Conservation (phyloP, 2,797 vertebrate species). For the Ibycter americanus region DNA sequence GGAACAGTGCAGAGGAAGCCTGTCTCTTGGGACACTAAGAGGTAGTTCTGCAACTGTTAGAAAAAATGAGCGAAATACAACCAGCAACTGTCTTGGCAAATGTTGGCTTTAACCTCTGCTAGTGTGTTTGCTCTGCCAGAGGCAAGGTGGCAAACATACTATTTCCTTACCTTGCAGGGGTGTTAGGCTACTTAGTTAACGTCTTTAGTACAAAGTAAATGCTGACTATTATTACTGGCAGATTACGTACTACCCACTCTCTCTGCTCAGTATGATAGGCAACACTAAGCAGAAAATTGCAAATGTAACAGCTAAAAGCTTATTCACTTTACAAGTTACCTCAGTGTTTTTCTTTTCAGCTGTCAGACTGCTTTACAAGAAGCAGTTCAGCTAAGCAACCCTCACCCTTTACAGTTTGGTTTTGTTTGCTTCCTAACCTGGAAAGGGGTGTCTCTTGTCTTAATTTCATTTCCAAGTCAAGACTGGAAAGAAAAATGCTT, state of each 20-base stretch:
- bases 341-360: slow-evolving; percentile 14
- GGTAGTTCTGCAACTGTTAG: neutral
- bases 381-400: slow-evolving; percentile 16
- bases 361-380: slow-evolving; percentile 11
- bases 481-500: slow-evolving; percentile 28
- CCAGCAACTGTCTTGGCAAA: neutral
- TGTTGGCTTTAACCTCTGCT: neutral
- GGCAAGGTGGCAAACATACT: neutral
- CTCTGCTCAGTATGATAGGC: slow-evolving; percentile 35
- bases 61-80: neutral
- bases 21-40: neutral
- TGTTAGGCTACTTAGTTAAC: slow-evolving; percentile 12
- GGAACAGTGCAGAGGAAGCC: neutral
- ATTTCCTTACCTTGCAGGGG: slow-evolving; percentile 17
- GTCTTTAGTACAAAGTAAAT: slow-evolving; percentile 23
- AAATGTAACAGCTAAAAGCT: slow-evolving; percentile 16
- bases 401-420: slow-evolving; percentile 65
- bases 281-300: neutral
- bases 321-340: slow-evolving; percentile 40
- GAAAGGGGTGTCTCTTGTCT: slow-evolving; percentile 52
- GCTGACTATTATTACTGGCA: slow-evolving; percentile 11
- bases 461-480: slow-evolving; percentile 69
- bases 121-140: slow-evolving; percentile 5
- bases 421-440: slow-evolving; percentile 62
- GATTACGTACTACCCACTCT: neutral